Percentiles rank a stretch among this genome's conserved stretches.
These are phyloP conservation scores for Sakesphorus luctuosus DNA, from an alignment of 2,113 vertebrate species.

Conservation along the genomic window DNA sequence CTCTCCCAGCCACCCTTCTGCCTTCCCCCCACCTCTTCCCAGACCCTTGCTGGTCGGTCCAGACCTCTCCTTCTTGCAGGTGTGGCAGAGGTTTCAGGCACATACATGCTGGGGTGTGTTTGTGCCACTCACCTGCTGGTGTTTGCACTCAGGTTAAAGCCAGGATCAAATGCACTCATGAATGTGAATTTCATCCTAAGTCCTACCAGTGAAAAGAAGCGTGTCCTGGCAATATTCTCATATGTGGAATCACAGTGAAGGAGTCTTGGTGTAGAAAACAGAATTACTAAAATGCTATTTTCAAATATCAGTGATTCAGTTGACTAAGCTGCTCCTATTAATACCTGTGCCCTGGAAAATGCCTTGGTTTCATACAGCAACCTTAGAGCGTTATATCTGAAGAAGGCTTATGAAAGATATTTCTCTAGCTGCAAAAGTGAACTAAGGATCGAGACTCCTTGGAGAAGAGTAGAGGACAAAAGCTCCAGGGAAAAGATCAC, in stretches of 20 bases:
- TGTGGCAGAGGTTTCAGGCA: neutral
- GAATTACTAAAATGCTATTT: neutral
- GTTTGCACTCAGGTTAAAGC: neutral
- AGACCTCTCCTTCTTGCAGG: neutral
- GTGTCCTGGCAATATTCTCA: neutral
- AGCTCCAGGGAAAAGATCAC: neutral
- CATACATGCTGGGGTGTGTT: accelerated
- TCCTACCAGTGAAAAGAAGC: neutral
- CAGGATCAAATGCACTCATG: neutral
- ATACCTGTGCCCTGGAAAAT: neutral
- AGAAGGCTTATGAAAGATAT: neutral
- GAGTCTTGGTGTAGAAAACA: neutral
- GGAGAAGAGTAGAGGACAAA: constrained; percentile 8
- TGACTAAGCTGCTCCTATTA: neutral
- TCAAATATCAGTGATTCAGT: neutral
- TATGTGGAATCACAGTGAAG: neutral
- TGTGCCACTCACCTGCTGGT: neutral
- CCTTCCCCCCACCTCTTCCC: neutral
- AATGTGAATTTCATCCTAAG: neutral
- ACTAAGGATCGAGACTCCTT: neutral
- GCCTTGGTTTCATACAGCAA: neutral
- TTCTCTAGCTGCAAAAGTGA: neutral
- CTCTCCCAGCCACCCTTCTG: neutral
- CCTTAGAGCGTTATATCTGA: neutral
- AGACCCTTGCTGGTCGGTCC: neutral